These are phyloP conservation scores for Prunella himalayana DNA, from an alignment of 2,113 vertebrate species.

Conservation along the genomic window DNA sequence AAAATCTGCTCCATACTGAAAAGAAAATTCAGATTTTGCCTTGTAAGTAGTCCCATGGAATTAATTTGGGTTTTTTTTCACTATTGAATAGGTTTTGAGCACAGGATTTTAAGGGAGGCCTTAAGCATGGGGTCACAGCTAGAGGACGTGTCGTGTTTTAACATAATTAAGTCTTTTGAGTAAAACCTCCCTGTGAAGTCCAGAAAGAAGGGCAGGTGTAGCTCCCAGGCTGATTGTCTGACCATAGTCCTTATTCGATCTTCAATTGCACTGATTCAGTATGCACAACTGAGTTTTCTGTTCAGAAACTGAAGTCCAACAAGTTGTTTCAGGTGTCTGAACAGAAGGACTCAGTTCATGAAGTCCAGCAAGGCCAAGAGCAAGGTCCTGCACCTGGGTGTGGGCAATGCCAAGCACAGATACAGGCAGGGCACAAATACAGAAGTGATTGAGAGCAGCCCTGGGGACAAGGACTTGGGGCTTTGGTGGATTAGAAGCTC, in stretches of 20 bases:
- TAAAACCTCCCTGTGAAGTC: background rate
- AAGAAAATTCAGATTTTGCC: background rate
- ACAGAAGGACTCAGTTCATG: background rate
- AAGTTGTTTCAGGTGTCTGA: background rate
- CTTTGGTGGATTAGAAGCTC: background rate
- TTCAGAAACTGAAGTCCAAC: background rate
- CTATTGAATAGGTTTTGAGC: background rate
- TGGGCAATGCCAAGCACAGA: background rate
- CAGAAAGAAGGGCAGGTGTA: background rate
- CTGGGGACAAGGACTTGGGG: background rate
- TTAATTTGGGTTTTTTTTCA: background rate
- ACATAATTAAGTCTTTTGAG: background rate
- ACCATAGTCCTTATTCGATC: background rate
- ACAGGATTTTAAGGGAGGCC: background rate
- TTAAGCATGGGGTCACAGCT: background rate
- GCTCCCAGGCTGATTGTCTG: background rate
- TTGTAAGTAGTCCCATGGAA: background rate
- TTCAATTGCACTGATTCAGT: background rate
- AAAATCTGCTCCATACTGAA: background rate
- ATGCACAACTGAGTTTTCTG: background rate
- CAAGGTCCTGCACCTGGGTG: background rate
- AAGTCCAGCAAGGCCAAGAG: background rate
- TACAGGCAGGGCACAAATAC: background rate
- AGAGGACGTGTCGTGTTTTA: background rate
- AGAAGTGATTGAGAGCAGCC: background rate